Conservation (phyloP, 2,113 vertebrate species). For the Callorhinus ursinus region DNA sequence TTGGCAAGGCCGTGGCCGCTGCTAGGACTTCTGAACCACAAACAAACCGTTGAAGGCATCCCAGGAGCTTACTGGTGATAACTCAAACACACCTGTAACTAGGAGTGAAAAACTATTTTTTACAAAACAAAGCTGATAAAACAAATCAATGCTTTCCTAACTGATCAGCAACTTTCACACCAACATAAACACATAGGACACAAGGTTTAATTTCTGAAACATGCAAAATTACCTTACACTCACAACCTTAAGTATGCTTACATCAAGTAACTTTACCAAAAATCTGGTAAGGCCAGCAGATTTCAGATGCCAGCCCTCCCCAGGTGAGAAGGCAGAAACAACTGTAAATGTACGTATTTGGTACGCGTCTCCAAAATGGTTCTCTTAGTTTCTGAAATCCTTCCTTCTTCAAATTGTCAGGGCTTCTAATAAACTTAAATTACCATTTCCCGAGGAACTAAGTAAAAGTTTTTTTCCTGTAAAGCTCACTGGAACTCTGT, state of each 20-base stretch:
- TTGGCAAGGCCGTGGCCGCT: background rate
- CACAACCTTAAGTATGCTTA: background rate
- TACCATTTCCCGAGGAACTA: background rate
- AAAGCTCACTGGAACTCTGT: background rate
- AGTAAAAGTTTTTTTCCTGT: background rate
- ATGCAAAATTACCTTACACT: background rate
- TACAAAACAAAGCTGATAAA: background rate
- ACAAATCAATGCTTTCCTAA: background rate
- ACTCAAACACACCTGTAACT: background rate
- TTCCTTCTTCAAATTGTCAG: background rate
- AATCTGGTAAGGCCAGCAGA: background rate
- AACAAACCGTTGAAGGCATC: background rate
- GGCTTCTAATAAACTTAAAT: background rate
- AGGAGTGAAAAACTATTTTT: background rate
- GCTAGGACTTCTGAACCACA: background rate
- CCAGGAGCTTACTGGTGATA: background rate
- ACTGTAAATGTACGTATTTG: background rate
- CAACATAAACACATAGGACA: background rate
- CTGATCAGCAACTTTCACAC: background rate
- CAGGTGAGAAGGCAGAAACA: background rate
- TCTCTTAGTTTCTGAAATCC: background rate
- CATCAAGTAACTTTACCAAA: background rate
- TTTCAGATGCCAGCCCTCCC: background rate
- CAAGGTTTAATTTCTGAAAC: constrained; percentile 13
- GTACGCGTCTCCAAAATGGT: background rate